Evolutionary conservation across 2,113 vertebrate genomes (phyloP), one percentile per base, ranked within the genome.

Genomic region (Bostrychus sinensis): DNA sequence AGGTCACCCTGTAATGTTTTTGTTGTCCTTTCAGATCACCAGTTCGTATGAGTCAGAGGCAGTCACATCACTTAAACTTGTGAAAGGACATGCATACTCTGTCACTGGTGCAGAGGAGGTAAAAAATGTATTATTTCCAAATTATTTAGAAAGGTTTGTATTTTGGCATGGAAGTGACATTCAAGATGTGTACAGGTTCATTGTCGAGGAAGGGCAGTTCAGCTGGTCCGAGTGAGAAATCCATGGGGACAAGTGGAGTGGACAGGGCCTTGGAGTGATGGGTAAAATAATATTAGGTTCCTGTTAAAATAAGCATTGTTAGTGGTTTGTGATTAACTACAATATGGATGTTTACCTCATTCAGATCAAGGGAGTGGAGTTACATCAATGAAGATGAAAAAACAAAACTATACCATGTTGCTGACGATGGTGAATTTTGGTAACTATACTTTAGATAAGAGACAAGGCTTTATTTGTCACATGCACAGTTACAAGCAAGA

Each of bases 191-290:
- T 42, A 2, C 57, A 90, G 89, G 84, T 89, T 10, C 0, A 66
- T 12, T 74, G 17, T 13, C 26, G 1, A 26, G 81, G 80, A 16
- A 23, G 2, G 0, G 17, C 0, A 1, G 72, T 86, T 67, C 72
- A 85, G 51, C 72, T 90, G 63, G 65, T 90, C 6, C 85, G 86
- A 7, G 28, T 90, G 60, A 85, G 94, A 85, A 97, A 96, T 72
- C 95, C 94, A 0, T 96, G 95, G 94, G 95, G 95, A 30, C 41
- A 93, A 76, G 90, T 94, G 88, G 94, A 97, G 78, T 98, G 96
- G 94, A 93, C 81, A 0, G 95, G 95, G 70, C 84, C 94, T 45
- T 97, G 95, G 95, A 95, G 94, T 56, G 94, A 97, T 65, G 77
- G 86, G 94, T 95, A 90, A 56, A 88, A 79, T 16, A 22, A 39